These are phyloP conservation scores for Drosophila percnosoma DNA, from an alignment of 2,888 invertebrate genomes.

Conservation along the genomic window DNA sequence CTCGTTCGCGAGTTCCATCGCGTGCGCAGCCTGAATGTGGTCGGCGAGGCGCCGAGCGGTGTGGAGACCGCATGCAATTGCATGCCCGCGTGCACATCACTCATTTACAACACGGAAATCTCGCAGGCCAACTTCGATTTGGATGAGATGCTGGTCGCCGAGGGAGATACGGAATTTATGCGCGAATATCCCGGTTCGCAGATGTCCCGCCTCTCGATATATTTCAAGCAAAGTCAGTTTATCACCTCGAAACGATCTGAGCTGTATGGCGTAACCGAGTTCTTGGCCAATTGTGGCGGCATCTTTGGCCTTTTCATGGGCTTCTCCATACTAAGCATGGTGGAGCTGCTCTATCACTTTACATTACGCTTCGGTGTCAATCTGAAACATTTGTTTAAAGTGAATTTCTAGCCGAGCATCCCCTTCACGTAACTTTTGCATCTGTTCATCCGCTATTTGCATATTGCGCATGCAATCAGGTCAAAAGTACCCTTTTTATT, in stretches of 20 bases:
- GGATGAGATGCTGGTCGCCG: slow-evolving; percentile 76
- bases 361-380: slow-evolving; percentile 78
- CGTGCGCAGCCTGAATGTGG: slow-evolving; percentile 49
- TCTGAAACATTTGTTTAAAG: slow-evolving; percentile 51
- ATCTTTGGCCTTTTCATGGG: slow-evolving; percentile 86
- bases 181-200: slow-evolving; percentile 85
- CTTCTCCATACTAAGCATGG: slow-evolving; percentile 83
- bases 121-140: slow-evolving; percentile 83
- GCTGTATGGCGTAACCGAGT: slow-evolving; percentile 88
- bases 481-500: not conserved
- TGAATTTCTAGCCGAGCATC: slow-evolving; percentile 4
- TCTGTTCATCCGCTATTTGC: slow-evolving; percentile 22
- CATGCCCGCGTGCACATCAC: slow-evolving; percentile 82
- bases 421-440: not conserved
- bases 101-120: slow-evolving; percentile 82
- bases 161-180: slow-evolving; percentile 74
- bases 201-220: slow-evolving; percentile 88
- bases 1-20: slow-evolving; percentile 81
- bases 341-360: slow-evolving; percentile 86
- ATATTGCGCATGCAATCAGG: slow-evolving; percentile 22
- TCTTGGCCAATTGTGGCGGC: slow-evolving; percentile 89
- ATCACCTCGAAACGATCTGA: slow-evolving; percentile 89
- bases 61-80: slow-evolving; percentile 79
- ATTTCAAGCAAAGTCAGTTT: slow-evolving; percentile 90
- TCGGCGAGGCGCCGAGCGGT: slow-evolving; percentile 22